phyloP scores from a whole-genome alignment of 2,888 invertebrate genomes.

The Maniola hyperantus region DNA sequence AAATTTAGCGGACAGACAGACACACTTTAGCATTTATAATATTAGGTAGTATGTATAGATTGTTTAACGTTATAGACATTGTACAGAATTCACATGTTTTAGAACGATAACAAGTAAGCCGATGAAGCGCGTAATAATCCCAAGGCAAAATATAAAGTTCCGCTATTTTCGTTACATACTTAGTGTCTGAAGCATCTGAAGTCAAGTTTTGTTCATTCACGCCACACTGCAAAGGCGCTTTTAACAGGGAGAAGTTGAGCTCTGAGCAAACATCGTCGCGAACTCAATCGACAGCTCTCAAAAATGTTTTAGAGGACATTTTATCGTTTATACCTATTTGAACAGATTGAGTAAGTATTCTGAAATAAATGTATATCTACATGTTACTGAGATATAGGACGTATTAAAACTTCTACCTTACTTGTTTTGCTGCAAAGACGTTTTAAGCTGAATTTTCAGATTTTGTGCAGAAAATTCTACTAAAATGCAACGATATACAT shows the following conservation, averaged over 20 bases:
- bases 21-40: no score
- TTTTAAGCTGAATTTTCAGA: no score
- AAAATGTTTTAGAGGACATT: slow-evolving; percentile 45
- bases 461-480: no score
- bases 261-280: slow-evolving; percentile 53
- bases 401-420: no score
- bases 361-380: no score
- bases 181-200: slow-evolving; percentile 44
- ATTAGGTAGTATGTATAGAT: no score
- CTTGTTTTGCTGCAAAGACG: no score
- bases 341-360: not conserved
- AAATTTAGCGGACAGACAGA: no score
- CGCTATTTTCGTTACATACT: slow-evolving; percentile 34
- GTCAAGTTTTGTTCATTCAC: slow-evolving; percentile 54
- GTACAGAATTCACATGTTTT: not conserved
- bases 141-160: slow-evolving; percentile 27
- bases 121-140: not conserved
- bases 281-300: slow-evolving; percentile 48
- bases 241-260: slow-evolving; percentile 59
- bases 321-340: slow-evolving; percentile 31
- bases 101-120: not conserved
- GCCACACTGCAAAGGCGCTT: slow-evolving; percentile 54
- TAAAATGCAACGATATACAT: no score
- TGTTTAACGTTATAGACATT: no score
- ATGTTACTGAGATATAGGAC: no score